phyloP scores from a whole-genome alignment of 1,140 invertebrate genomes.

The Anthonomus grandis region DNA sequence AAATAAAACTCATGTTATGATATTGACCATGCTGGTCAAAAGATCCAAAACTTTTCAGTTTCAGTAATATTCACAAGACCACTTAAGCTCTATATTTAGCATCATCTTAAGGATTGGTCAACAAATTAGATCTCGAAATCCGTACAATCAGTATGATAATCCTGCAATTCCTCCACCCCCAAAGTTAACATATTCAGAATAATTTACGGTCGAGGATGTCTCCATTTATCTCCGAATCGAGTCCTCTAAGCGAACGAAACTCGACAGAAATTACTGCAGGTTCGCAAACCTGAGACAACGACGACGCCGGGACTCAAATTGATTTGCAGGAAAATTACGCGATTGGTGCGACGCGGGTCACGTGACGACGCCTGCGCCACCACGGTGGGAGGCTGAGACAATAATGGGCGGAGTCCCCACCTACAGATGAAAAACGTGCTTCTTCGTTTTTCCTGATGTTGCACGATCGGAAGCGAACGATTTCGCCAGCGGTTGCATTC shows the following conservation, averaged over 20 bases:
- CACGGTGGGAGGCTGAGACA: slow-evolving; percentile 19
- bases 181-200: slow-evolving; percentile 12
- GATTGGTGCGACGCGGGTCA: slow-evolving; percentile 5
- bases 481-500: no score
- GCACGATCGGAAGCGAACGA: no score
- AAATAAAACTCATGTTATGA: no score
- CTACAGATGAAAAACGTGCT: no score
- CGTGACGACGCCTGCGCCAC: slow-evolving; percentile 16
- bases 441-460: no score
- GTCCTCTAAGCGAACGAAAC: slow-evolving; percentile 8
- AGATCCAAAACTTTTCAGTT: no score
- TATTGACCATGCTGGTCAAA: no score
- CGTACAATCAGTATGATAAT: slow-evolving; percentile 3
- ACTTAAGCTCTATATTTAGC: no score
- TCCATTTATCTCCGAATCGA: slow-evolving; percentile 13
- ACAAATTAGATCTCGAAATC: slow-evolving; percentile 5
- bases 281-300: slow-evolving; percentile 14
- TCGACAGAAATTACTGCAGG: slow-evolving; percentile 13
- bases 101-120: not conserved
- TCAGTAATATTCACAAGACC: no score
- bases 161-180: not conserved
- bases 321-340: slow-evolving; percentile 5
- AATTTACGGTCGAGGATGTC: slow-evolving; percentile 3
- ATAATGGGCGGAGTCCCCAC: slow-evolving; percentile 7
- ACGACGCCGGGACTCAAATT: slow-evolving; percentile 7